Conservation (phyloP, 2,113 vertebrate genomes). For the Indicator maculatus region DNA sequence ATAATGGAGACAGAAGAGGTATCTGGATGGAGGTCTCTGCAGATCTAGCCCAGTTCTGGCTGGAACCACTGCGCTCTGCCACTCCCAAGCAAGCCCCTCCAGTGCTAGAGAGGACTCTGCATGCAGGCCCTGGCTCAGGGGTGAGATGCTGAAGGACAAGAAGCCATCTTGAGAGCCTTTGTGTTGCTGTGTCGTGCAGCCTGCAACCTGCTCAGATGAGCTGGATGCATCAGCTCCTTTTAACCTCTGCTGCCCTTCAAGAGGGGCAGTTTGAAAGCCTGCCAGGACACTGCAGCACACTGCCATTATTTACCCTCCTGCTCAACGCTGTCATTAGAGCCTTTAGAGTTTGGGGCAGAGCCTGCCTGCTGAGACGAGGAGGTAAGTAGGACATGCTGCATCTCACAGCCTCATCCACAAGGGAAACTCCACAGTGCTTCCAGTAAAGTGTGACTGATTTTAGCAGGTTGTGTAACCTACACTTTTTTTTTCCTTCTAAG, state of each 20-base stretch:
- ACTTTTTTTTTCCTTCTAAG: constrained; percentile 10
- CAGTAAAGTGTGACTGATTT: background rate
- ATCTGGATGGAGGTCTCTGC: background rate
- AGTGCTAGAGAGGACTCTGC: background rate
- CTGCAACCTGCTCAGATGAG: background rate
- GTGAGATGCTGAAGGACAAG: background rate
- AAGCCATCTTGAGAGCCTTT: background rate
- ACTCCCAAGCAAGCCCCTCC: background rate
- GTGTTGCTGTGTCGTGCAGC: background rate
- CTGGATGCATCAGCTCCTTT: constrained; percentile 31
- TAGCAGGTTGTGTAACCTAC: background rate
- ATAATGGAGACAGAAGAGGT: background rate
- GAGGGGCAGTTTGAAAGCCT: constrained; percentile 31
- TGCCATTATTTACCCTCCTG: background rate
- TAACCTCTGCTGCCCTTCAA: background rate
- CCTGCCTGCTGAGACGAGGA: background rate
- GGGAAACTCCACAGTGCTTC: background rate
- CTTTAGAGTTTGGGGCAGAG: background rate
- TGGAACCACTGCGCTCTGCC: accelerated
- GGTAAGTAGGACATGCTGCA: background rate
- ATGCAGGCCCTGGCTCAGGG: background rate
- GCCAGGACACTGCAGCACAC: constrained; percentile 45
- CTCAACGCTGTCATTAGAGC: background rate
- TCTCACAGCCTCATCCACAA: background rate
- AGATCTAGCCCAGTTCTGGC: background rate